Base-by-base conservation (phyloP, 2,113 vertebrate genomes). In the Eulemur macaco region DNA sequence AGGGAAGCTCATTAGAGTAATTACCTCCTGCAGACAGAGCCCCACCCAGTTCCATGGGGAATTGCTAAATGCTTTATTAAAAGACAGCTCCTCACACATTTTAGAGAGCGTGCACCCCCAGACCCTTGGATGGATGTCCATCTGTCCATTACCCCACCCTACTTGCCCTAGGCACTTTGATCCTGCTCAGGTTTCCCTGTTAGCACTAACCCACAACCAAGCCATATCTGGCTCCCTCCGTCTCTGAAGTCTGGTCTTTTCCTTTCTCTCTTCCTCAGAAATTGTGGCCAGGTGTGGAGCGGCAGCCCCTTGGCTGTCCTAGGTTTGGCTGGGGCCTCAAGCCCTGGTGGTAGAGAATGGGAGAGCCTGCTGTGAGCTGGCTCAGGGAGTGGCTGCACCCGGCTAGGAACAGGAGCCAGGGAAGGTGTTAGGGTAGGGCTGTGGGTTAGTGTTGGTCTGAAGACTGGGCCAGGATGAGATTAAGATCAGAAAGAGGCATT, bases 1-100 rank as follows among this genome's bases (percentile, higher is more conserved):
- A 92, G 93, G 63, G 89, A 96, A 96, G 96, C 98, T 97, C 95
- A 96, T 98, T 97, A 97, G 96, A 87, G 95, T 97, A 98, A 97
- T 97, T 97, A 94, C 94, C 88, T 94, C 45, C 73, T 86, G 86
- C 78, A 93, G 91, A 64, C n/a, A 88, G 31, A 86, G 84, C 94
- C 95, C 91, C 97, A 96, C 98, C 98, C 93, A 54, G 29, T 78
- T 96, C 80, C 10, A 6, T 42, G n/a, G 69, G 94, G 88, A 87
- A 69, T 45, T 86, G 83, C 92, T 78, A 73, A 90, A 25, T 8
- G 78, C 64, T 93, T 86, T 92, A 42, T 87, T 91, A 82, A 93
- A 93, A 91, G 94, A 92, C 82, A 78, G 39, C 64, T 97, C 73
- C 73, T 78, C 86, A 11, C 34, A 52, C 54, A 13, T 47, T 84